A percentile compares a stretch with the other conserved stretches of the same genome.
Evolutionary conservation across 2,888 invertebrate genomes (phyloP).

Genomic region (Sclerodermus sp.): DNA sequence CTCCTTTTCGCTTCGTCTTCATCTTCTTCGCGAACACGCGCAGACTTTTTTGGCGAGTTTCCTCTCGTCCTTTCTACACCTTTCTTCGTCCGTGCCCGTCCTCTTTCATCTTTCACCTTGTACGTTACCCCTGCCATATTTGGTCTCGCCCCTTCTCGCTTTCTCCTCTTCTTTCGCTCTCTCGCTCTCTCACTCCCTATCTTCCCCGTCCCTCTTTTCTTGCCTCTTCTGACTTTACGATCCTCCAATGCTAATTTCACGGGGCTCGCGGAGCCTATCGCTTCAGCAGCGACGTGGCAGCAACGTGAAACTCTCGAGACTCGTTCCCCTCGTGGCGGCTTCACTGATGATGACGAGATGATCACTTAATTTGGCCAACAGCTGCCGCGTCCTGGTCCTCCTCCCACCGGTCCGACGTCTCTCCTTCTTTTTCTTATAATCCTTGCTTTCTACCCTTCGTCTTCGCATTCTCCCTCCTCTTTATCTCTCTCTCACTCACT

Average conservation of each 20-base stretch:
- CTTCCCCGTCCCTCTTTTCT: constrained; percentile 18
- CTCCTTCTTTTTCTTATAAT: constrained; percentile 4
- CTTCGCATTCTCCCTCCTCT: neutral
- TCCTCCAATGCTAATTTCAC: constrained; percentile 57
- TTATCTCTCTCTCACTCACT: neutral
- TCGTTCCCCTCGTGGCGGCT: constrained; percentile 43
- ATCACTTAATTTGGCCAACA: constrained; percentile 58
- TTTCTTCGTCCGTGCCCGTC: constrained; percentile 4
- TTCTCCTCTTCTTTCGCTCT: neutral
- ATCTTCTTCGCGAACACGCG: neutral
- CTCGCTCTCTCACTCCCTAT: constrained; percentile 9
- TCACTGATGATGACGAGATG: constrained; percentile 57
- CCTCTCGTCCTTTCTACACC: neutral
- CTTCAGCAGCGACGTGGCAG: constrained; percentile 29
- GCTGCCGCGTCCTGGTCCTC: constrained; percentile 48
- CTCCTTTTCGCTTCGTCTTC: neutral
- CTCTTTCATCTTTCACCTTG: constrained; percentile 20
- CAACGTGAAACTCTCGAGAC: constrained; percentile 18
- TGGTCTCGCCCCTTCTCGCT: constrained; percentile 10
- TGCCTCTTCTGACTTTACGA: constrained; percentile 44
- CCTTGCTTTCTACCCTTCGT: neutral
- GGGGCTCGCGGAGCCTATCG: constrained; percentile 46
- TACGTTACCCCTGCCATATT: constrained; percentile 21
- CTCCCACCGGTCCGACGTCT: constrained; percentile 9
- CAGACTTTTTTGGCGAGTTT: neutral